These are phyloP conservation scores for Apotomis capreana DNA, from an alignment of 2,888 invertebrate species.

Conservation along the genomic window DNA sequence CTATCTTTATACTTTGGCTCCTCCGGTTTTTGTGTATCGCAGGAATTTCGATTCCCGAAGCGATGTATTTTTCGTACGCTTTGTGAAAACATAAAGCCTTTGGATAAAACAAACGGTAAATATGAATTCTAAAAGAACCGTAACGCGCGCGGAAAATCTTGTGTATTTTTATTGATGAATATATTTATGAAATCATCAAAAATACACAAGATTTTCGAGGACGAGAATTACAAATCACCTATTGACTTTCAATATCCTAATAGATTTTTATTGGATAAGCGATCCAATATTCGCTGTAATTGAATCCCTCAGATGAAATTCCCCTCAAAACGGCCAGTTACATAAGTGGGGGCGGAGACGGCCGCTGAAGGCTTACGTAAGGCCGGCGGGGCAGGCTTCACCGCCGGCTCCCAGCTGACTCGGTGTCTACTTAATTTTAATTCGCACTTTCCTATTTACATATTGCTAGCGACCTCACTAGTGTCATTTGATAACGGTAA, in stretches of 20 bases:
- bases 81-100: constrained; percentile 48
- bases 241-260: constrained; percentile 44
- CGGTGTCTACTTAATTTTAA: constrained; percentile 36
- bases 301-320: constrained; percentile 61
- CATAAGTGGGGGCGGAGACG: constrained; percentile 74
- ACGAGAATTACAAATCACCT: constrained; percentile 25
- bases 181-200: neutral
- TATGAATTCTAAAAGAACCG: constrained; percentile 17
- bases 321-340: constrained; percentile 68
- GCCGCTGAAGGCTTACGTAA: constrained; percentile 74
- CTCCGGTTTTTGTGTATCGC: constrained; percentile 15
- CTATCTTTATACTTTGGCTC: neutral
- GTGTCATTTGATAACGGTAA: constrained; percentile 46
- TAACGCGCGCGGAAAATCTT: constrained; percentile 13
- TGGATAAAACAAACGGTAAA: constrained; percentile 39
- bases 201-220: neutral
- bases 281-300: constrained; percentile 61
- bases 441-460: constrained; percentile 46
- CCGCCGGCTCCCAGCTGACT: constrained; percentile 35
- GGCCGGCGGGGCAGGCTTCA: constrained; percentile 48
- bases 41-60: constrained; percentile 46
- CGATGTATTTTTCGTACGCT: constrained; percentile 42
- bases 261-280: constrained; percentile 50
- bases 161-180: constrained; percentile 22
- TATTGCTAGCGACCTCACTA: constrained; percentile 45